Percentiles rank a stretch among this genome's conserved stretches.
These are phyloP conservation scores for Apamea crenata DNA, from an alignment of 2,888 invertebrate species.

Conservation along the genomic window DNA sequence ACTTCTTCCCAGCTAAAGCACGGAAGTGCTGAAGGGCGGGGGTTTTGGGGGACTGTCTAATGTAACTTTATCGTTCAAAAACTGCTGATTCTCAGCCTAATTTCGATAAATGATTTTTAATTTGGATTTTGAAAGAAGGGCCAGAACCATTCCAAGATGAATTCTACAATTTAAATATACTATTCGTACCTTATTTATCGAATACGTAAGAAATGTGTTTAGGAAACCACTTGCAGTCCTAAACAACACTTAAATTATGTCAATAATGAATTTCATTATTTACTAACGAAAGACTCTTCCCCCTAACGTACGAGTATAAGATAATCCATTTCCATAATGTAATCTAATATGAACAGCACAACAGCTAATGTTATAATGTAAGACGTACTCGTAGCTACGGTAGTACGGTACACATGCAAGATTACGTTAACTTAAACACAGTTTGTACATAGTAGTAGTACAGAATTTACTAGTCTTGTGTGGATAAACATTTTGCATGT, in stretches of 20 bases:
- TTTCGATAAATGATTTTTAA: background rate
- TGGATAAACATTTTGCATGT: background rate
- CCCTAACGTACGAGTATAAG: too few species aligned
- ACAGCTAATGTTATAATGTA: conserved; percentile 8
- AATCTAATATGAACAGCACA: conserved; percentile 10
- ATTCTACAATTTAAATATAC: background rate
- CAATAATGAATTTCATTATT: background rate
- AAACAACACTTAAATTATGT: too few species aligned
- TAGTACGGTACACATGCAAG: conserved; percentile 3
- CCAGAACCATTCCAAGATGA: background rate
- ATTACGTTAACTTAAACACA: conserved; percentile 27
- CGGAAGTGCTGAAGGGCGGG: background rate
- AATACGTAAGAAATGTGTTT: background rate
- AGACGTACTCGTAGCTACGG: conserved; percentile 3
- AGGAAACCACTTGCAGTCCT: background rate
- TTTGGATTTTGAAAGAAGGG: background rate
- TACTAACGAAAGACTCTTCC: background rate
- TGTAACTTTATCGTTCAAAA: background rate
- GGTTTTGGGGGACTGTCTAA: background rate
- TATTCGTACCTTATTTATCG: background rate
- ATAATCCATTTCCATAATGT: background rate
- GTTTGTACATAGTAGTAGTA: background rate
- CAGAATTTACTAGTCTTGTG: conserved; percentile 12
- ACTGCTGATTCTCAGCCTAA: background rate
- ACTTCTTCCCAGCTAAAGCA: background rate